These are phyloP conservation scores for Drosophila guanche DNA, from an alignment of 1,140 invertebrate genomes.

Conservation along the genomic window DNA sequence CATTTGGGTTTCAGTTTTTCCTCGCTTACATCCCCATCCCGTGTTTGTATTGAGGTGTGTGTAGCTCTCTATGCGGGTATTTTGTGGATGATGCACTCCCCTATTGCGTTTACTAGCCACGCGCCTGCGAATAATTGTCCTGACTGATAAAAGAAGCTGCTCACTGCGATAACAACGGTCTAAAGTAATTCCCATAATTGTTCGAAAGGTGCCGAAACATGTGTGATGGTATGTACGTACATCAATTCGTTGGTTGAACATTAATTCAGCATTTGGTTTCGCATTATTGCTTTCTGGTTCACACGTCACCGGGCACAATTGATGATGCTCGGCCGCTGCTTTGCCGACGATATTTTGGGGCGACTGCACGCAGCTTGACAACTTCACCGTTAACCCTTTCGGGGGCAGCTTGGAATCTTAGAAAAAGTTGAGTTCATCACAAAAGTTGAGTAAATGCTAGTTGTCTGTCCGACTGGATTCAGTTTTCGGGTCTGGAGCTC, in stretches of 20 bases:
- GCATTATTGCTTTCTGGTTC: conserved; percentile 44
- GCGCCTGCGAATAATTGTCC: conserved; percentile 43
- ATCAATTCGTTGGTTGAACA: conserved; percentile 49
- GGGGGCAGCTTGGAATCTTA: too few species aligned
- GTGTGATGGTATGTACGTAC: conserved; percentile 23
- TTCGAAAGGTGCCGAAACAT: conserved; percentile 1
- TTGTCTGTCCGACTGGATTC: too few species aligned
- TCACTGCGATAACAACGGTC: conserved; percentile 48
- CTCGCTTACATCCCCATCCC: conserved; percentile 2
- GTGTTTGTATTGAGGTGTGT: conserved; percentile 1
- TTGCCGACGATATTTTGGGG: neutral
- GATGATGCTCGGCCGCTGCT: conserved; percentile 38
- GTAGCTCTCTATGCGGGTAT: conserved; percentile 11
- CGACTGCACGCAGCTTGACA: too few species aligned
- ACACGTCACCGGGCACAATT: conserved; percentile 35
- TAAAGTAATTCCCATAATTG: conserved; percentile 33
- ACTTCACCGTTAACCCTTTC: too few species aligned
- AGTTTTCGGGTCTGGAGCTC: too few species aligned
- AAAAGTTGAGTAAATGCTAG: too few species aligned
- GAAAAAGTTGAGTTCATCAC: too few species aligned
- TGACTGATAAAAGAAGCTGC: conserved; percentile 51
- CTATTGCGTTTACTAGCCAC: conserved; percentile 62
- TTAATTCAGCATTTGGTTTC: conserved; percentile 31
- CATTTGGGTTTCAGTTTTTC: conserved; percentile 13
- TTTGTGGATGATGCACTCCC: conserved; percentile 34